Base-by-base conservation (phyloP, 2,888 invertebrate genomes). In the Malthinus seriepunctatus region DNA sequence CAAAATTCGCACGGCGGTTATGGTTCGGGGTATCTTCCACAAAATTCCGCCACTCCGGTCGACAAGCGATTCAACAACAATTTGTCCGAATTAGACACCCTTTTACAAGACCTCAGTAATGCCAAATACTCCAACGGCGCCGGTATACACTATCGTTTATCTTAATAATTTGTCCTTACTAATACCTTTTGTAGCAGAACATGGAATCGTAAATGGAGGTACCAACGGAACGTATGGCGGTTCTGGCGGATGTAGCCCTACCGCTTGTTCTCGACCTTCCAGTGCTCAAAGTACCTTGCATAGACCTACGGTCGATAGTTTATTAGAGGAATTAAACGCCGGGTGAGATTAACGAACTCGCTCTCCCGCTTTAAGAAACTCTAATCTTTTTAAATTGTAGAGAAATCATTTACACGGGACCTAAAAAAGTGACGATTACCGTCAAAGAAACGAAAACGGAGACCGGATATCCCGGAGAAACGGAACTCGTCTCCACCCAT, bases 41-140 rank as follows among this genome's bases (percentile, higher is more conserved):
- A 63, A 42, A 51, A 35, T 14, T 65, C 68, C 0, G 75, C 77
- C 9, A 50, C 73, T 4, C 71, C 64, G 46, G 15, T 60, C 33
- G 78, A 80, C 45, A 82, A 82, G 67, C 78, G 82, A 4, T 80
- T 83, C 0, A 78, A 84, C 55, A 91, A 88, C 67, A 93, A 95
- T 78, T 83, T 96, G 44, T 91, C 93, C 0, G 97, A 97, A 78
- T 79, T 97, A 75, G 97, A 97, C 78, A 92, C 90, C 10, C 83
- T 97, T 51, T 83, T 97, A 55, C 91, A 95, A 74, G 97, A 97
- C 77, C 83, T 97, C 68, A 95, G 95, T 81, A 90, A 88, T 75
- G 90, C 90, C 0, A 62, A 62, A 52, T 69, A 70, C 34, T 51
- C 68, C 15, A 67, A 68, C 47, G 53, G 53, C 6, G 23, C 44